Conservation (phyloP, 2,113 vertebrate species). For the Antennarius striatus region DNA sequence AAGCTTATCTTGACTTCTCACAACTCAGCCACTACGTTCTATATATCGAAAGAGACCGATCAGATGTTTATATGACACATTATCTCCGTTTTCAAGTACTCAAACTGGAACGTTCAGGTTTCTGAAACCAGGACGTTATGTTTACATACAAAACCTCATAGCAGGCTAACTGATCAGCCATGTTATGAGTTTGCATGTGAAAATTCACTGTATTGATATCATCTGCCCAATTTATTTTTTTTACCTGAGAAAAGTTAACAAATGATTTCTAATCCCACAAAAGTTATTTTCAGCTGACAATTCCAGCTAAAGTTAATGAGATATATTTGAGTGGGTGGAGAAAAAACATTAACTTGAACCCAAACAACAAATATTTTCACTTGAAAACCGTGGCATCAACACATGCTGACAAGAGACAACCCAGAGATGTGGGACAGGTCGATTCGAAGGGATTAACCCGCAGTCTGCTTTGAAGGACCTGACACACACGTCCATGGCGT, state of each 20-base stretch:
- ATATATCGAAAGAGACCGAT: background rate
- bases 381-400: slow-evolving; percentile 1
- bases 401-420: slow-evolving; percentile 4
- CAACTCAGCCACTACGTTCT: background rate
- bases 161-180: background rate
- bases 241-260: no score
- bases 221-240: no score
- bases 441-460: slow-evolving; percentile 49
- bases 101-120: background rate
- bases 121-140: background rate
- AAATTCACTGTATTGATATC: no score
- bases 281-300: no score
- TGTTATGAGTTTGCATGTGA: background rate
- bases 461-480: slow-evolving; percentile 29
- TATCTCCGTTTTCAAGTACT: background rate
- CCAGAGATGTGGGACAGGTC: slow-evolving; percentile 1
- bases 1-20: background rate
- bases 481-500: slow-evolving; percentile 34
- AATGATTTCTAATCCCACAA: no score
- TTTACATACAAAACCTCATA: background rate
- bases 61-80: background rate
- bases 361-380: slow-evolving; percentile 2
- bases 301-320: no score
- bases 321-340: background rate
- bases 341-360: background rate